Percentiles rank a stretch among this genome's conserved stretches.
phyloP scores from a whole-genome alignment of 2,113 vertebrate genomes.

The Albula glossodonta region DNA sequence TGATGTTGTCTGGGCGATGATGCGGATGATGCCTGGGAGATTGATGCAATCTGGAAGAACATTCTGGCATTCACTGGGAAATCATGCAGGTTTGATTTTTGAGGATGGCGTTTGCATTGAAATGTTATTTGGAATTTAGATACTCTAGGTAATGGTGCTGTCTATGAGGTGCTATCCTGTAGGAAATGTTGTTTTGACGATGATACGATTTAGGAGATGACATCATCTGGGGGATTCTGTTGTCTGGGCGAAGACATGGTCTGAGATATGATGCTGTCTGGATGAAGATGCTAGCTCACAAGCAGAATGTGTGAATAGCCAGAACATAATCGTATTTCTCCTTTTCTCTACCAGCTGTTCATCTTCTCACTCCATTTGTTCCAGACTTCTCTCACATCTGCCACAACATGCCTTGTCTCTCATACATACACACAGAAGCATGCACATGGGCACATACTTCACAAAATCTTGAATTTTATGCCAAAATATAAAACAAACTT shows the following conservation, averaged over 20 bases:
- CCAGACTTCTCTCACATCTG: conserved; percentile 72
- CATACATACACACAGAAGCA: background rate
- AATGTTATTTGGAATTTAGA: background rate
- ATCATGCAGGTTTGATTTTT: background rate
- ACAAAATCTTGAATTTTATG: no score
- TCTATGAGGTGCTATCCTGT: no score
- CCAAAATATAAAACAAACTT: no score
- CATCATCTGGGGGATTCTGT: background rate
- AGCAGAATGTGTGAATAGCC: background rate
- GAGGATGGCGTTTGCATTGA: background rate
- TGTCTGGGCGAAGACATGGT: background rate
- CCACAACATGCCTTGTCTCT: conserved; percentile 32
- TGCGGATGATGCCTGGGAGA: background rate
- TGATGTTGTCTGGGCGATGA: background rate
- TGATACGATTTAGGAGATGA: background rate
- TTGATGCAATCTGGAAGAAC: background rate
- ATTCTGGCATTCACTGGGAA: background rate
- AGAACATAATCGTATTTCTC: conserved; percentile 44
- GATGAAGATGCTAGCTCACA: no score
- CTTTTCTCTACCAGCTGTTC: conserved; percentile 67
- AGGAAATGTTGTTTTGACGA: background rate
- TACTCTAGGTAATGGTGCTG: no score
- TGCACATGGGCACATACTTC: background rate
- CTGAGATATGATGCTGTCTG: background rate
- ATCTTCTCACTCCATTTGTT: conserved; percentile 71